Base-by-base conservation (phyloP, 2,113 vertebrate species). In the Pedetes capensis region DNA sequence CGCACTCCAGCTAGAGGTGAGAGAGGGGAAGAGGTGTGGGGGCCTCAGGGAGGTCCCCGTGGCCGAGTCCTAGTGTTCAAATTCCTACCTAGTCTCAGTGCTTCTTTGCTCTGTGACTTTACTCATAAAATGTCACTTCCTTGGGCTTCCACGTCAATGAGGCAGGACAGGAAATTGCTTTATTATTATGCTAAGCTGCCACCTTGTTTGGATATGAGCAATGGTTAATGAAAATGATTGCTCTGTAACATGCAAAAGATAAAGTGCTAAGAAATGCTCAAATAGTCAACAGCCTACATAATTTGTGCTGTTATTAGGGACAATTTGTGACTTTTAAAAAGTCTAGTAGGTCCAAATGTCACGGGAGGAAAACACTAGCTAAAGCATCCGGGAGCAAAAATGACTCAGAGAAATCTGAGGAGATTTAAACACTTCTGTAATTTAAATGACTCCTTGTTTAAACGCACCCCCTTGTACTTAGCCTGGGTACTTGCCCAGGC, bases 261-360 rank as follows among this genome's bases (percentile, higher is more conserved):
- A 78, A 94, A 94, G 93, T 27, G 90, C 95, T 76, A 29, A 34
- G 57, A 72, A 75, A 71, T 6, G 82, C 94, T 27, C 57, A 47
- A 76, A 27, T 4, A 71, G 79, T 84, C 95, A 95, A 78, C 53
- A 87, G 96, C 91, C 64, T 20, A 83, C 91, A 55, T 91, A 76
- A 96, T 96, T 63, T 91, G 82, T 80, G 75, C 79, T 23, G 83
- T 97, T 95, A 97, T 97, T 94, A 97, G 95, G 91, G 94, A 96
- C 89, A 94, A 97, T 97, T 96, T 95, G 95, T 97, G 95, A 97
- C 95, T 95, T 96, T 94, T 94, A 34, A 95, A 89, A 96, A 96
- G 88, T 96, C 94, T 42, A 95, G 91, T 66, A 83, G 91, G 96
- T 96, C 88, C 96, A 95, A 96, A 87, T 94, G 96, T 97, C 95